phyloP scores from a whole-genome alignment of 2,113 vertebrate species.

The Tretioscincus oriximinensis region DNA sequence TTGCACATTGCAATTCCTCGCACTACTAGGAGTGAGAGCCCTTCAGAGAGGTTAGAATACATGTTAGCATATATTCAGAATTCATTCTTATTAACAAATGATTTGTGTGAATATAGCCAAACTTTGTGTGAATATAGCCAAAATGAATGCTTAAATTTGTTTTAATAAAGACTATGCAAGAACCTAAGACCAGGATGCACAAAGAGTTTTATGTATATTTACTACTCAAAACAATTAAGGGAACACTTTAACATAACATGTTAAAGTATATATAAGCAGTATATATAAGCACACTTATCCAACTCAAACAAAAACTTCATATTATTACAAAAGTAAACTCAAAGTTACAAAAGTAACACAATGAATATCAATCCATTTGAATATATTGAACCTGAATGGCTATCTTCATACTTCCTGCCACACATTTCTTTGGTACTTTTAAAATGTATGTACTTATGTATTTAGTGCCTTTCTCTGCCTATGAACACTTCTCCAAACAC shows the following conservation, averaged over 20 bases:
- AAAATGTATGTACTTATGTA: not conserved
- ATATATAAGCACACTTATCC: too few species aligned
- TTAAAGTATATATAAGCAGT: too few species aligned
- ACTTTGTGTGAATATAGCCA: not conserved
- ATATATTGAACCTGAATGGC: not conserved
- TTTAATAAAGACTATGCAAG: not conserved
- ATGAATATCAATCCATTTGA: not conserved
- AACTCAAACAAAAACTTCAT: not conserved
- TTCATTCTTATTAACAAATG: too few species aligned
- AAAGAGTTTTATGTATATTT: not conserved
- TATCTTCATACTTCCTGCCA: not conserved
- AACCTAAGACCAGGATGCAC: not conserved
- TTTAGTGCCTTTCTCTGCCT: not conserved
- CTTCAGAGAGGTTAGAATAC: not conserved
- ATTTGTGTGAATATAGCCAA: too few species aligned
- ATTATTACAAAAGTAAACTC: not conserved
- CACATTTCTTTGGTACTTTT: too few species aligned
- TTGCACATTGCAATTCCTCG: too few species aligned
- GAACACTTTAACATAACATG: too few species aligned
- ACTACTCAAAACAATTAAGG: too few species aligned
- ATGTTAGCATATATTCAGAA: not conserved
- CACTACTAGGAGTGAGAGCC: not conserved
- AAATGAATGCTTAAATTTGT: not conserved
- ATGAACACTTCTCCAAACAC: constrained; percentile 7
- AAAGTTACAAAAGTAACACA: not conserved